Conservation (phyloP, 2,113 vertebrate species). For the Hydrolagus affinis region DNA sequence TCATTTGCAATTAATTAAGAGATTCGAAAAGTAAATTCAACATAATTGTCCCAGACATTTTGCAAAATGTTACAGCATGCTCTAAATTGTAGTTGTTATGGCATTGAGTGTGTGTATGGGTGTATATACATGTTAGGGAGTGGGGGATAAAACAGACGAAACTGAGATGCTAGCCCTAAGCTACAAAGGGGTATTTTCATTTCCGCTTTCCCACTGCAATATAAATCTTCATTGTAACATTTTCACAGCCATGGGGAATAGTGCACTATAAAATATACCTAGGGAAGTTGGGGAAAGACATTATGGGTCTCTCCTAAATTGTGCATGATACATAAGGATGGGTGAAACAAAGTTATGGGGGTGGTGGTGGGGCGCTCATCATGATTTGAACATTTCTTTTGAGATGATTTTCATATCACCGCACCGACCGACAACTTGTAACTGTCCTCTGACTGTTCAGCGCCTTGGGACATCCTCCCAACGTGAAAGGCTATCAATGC, state of each 20-base stretch:
- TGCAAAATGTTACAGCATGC: neutral
- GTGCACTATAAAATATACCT: neutral
- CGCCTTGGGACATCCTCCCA: too few relatives aligned
- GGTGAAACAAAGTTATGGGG: neutral
- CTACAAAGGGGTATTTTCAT: neutral
- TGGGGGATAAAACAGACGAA: neutral
- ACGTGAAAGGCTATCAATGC: too few relatives aligned
- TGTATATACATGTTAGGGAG: too few relatives aligned
- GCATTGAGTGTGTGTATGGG: neutral
- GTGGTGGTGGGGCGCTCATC: too few relatives aligned
- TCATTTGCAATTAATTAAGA: neutral
- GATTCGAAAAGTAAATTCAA: neutral
- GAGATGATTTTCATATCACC: too few relatives aligned
- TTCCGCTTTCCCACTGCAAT: neutral
- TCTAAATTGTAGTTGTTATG: neutral
- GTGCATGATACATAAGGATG: neutral
- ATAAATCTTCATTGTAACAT: neutral
- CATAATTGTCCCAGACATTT: neutral
- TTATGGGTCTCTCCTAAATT: neutral
- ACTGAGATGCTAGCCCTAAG: neutral
- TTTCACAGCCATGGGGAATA: neutral
- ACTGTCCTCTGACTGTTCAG: too few relatives aligned
- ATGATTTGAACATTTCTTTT: too few relatives aligned
- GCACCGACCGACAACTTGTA: too few relatives aligned
- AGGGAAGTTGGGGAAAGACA: neutral